A percentile compares a stretch with the other conserved stretches of the same genome.
These are phyloP conservation scores for Cecidostiba fungosa DNA, from an alignment of 2,888 invertebrate species.

Conservation along the genomic window DNA sequence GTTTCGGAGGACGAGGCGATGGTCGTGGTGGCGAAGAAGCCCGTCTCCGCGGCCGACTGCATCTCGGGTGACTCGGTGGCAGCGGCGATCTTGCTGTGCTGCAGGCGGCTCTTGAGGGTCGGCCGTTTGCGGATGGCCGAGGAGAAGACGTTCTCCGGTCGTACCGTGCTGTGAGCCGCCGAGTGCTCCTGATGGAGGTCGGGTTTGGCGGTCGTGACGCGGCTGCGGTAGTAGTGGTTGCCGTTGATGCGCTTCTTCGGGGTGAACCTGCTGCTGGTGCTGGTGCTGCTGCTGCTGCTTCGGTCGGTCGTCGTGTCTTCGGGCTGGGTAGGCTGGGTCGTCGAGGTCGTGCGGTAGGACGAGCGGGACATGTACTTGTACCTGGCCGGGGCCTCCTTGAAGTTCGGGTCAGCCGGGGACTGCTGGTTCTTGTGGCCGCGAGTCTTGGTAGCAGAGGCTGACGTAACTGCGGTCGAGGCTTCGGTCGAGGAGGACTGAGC, in stretches of 20 bases:
- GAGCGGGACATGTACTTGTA: slow-evolving; percentile 75
- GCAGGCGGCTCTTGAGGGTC: slow-evolving; percentile 68
- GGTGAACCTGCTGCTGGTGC: slow-evolving; percentile 67
- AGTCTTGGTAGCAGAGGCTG: slow-evolving; percentile 29
- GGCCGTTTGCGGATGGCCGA: slow-evolving; percentile 73
- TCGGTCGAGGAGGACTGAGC: slow-evolving; percentile 68
- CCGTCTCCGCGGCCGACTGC: slow-evolving; percentile 76
- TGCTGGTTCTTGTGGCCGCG: slow-evolving; percentile 64
- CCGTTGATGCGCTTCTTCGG: slow-evolving; percentile 73
- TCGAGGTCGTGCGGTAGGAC: slow-evolving; percentile 71
- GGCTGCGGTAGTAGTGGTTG: slow-evolving; percentile 73
- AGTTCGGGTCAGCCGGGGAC: slow-evolving; percentile 54
- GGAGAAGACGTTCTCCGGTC: slow-evolving; percentile 74
- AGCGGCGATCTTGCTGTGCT: slow-evolving; percentile 69
- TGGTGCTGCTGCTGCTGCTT: slow-evolving; percentile 72
- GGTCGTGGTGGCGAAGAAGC: slow-evolving; percentile 78
- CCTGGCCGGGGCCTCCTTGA: slow-evolving; percentile 70
- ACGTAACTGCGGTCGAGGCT: slow-evolving; percentile 21
- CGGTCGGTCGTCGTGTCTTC: slow-evolving; percentile 57
- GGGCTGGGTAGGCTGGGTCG: slow-evolving; percentile 65
- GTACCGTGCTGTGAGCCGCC: slow-evolving; percentile 67
- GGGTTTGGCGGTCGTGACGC: slow-evolving; percentile 65
- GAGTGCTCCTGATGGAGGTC: slow-evolving; percentile 54
- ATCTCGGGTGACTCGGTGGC: slow-evolving; percentile 77
- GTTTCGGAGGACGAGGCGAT: slow-evolving; percentile 57